These are phyloP conservation scores for Eilema griseolum DNA, from an alignment of 2,888 invertebrate species.

Conservation along the genomic window DNA sequence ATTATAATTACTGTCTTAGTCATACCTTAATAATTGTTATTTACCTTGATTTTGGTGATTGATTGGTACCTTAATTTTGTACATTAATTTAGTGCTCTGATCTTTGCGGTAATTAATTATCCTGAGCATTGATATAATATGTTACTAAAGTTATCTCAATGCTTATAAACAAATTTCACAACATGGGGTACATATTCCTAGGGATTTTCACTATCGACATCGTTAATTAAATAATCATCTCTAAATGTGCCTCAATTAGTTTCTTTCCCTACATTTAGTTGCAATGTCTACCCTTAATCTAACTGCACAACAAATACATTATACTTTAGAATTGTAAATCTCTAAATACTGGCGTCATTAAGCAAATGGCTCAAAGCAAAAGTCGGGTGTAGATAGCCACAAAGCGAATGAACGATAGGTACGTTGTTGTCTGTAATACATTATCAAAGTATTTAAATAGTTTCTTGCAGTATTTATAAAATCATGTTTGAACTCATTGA, in stretches of 20 bases:
- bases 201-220: too few relatives aligned
- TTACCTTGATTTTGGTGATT: too few relatives aligned
- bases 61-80: too few relatives aligned
- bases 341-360: constrained; percentile 33
- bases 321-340: not conserved
- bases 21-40: too few relatives aligned
- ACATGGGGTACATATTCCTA: too few relatives aligned
- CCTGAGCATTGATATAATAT: too few relatives aligned
- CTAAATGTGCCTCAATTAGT: not conserved
- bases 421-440: constrained; percentile 7
- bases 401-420: constrained; percentile 41
- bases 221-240: too few relatives aligned
- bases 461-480: not conserved
- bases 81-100: not conserved
- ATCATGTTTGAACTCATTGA: not conserved
- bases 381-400: constrained; percentile 45
- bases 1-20: too few relatives aligned
- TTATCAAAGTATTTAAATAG: not conserved
- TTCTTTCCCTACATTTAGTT: not conserved
- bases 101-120: not conserved
- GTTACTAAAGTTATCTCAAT: too few relatives aligned
- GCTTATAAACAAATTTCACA: too few relatives aligned
- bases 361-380: constrained; percentile 47
- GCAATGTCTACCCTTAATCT: not conserved
- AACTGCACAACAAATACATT: not conserved